These are phyloP conservation scores for Pogonomyrmex californicus DNA, from an alignment of 1,140 invertebrate genomes.

Conservation along the genomic window DNA sequence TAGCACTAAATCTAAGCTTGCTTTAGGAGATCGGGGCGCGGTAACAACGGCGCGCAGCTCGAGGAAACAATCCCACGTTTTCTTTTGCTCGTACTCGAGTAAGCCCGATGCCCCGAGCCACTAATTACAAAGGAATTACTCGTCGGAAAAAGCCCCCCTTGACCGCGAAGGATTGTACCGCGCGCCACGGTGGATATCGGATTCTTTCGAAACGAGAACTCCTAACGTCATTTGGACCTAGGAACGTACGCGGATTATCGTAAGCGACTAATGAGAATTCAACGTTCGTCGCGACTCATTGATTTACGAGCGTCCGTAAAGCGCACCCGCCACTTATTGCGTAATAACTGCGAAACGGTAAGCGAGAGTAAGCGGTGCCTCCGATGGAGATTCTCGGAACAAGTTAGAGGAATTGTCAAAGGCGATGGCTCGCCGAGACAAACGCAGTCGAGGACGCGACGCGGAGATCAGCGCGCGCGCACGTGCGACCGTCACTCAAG, in stretches of 20 bases:
- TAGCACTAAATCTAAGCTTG: conserved; percentile 73
- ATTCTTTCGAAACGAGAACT: conserved; percentile 22
- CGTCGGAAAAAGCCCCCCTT: conserved; percentile 64
- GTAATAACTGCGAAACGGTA: conserved; percentile 3
- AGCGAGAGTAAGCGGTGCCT: conserved; percentile 32
- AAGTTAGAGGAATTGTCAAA: conserved; percentile 73
- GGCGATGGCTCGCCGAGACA: conserved; percentile 65
- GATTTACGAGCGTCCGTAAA: conserved; percentile 31
- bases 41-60: conserved; percentile 67
- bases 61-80: conserved; percentile 70
- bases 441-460: conserved; percentile 66
- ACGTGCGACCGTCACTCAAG: conserved; percentile 32
- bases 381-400: conserved; percentile 68
- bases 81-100: conserved; percentile 66
- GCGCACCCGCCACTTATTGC: not conserved
- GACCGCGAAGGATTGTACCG: conserved; percentile 39
- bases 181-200: conserved; percentile 19
- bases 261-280: not conserved
- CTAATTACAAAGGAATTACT: conserved; percentile 74
- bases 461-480: conserved; percentile 50
- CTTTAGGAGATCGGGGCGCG: conserved; percentile 40
- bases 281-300: conserved; percentile 17
- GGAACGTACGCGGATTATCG: not conserved
- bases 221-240: not conserved
- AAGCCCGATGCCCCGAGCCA: conserved; percentile 66